Conservation (phyloP, 2,113 vertebrate genomes). For the Engraulis encrasicolus region DNA sequence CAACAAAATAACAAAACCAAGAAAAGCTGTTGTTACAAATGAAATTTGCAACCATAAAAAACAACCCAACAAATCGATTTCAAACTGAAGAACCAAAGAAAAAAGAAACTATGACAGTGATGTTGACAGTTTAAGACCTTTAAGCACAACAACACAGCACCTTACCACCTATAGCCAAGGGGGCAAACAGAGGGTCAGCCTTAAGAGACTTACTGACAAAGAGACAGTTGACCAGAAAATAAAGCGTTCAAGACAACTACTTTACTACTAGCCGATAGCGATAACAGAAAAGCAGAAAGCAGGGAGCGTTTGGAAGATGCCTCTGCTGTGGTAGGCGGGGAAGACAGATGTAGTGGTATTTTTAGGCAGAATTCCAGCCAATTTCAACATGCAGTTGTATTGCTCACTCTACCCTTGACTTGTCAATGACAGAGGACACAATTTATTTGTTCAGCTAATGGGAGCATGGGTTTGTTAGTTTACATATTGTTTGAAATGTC, state of each 20-base stretch:
- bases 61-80: neutral
- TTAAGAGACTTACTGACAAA: neutral
- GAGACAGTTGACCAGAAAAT: constrained; percentile 3
- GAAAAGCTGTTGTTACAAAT: neutral
- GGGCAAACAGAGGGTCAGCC: neutral
- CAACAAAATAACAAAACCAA: neutral
- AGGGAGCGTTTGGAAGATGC: constrained; percentile 14
- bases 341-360: too few species aligned
- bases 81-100: neutral
- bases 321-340: neutral
- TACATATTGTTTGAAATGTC: too few species aligned
- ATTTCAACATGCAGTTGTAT: too few species aligned
- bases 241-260: constrained; percentile 65
- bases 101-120: too few species aligned
- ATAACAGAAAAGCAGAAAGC: constrained; percentile 35
- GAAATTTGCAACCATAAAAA: neutral
- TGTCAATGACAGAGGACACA: too few species aligned
- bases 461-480: too few species aligned
- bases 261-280: constrained; percentile 57
- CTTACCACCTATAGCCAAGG: constrained; percentile 13
- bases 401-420: too few species aligned
- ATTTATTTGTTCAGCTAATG: too few species aligned
- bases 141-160: neutral
- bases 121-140: too few species aligned
- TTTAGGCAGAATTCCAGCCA: too few species aligned